Percentiles rank a stretch among this genome's conserved stretches.
Conservation (phyloP, 1,140 invertebrate species). For the Spodoptera litura region DNA sequence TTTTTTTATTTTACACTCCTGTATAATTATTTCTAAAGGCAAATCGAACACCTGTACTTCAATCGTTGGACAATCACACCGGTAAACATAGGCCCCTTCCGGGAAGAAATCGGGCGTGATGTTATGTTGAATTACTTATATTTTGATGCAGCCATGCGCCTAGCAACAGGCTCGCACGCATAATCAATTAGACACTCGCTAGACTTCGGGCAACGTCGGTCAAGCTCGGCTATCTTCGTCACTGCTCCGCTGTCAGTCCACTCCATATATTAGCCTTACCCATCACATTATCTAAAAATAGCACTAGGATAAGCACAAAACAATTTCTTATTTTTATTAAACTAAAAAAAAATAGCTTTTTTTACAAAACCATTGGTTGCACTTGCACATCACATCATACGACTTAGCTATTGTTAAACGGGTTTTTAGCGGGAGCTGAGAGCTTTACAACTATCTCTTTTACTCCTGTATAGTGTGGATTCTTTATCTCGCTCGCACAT, state of each 20-base stretch:
- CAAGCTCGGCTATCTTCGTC: slow-evolving; percentile 12
- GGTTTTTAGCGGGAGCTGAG: slow-evolving; percentile 38
- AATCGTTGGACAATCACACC: no score
- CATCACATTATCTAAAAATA: slow-evolving; percentile 30
- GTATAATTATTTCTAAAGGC: no score
- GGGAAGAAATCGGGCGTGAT: no score
- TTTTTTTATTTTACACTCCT: no score
- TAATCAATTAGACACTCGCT: not conserved
- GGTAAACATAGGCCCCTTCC: no score
- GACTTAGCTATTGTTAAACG: slow-evolving; percentile 48
- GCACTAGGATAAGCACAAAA: slow-evolving; percentile 20
- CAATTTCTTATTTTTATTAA: slow-evolving; percentile 19
- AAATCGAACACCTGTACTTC: no score
- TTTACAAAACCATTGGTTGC: slow-evolving; percentile 45
- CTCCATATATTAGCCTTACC: not conserved
- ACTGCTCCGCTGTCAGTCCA: not conserved
- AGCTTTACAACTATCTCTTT: slow-evolving; percentile 4
- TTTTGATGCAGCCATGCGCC: not conserved
- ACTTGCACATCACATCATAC: slow-evolving; percentile 45
- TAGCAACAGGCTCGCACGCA: not conserved
- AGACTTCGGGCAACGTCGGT: not conserved
- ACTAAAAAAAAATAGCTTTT: slow-evolving; percentile 25
- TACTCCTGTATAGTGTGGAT: slow-evolving; percentile 8
- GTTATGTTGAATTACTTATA: no score
- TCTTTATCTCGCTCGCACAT: slow-evolving; percentile 40